Evolutionary conservation across 2,797 vertebrate species (phyloP).

Genomic region (Anableps anableps): DNA sequence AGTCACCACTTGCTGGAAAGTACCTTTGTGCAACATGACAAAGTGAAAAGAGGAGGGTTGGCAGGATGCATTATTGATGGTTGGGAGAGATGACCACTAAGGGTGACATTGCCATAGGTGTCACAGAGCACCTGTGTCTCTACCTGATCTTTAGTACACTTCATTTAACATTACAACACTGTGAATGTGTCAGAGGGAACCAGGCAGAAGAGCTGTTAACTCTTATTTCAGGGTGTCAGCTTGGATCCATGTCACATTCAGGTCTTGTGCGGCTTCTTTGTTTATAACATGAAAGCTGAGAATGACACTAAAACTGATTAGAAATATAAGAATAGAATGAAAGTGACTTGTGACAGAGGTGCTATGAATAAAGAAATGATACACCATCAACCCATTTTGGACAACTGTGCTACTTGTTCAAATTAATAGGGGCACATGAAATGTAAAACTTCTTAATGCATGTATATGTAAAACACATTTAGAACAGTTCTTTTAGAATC

Average conservation of each 20-base stretch:
- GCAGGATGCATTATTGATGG: constrained; percentile 38
- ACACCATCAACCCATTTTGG: too few relatives aligned
- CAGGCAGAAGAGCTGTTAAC: constrained; percentile 68
- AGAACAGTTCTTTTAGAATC: not conserved
- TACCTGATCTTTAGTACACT: constrained; percentile 58
- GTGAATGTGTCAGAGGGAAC: constrained; percentile 67
- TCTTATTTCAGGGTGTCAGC: constrained; percentile 76
- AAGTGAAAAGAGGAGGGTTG: constrained; percentile 39
- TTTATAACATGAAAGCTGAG: constrained; percentile 48
- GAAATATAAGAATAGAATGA: constrained; percentile 16
- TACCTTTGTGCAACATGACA: constrained; percentile 49
- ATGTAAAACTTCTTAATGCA: not conserved
- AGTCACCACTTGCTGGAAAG: constrained; percentile 47
- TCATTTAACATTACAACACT: constrained; percentile 74
- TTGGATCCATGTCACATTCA: constrained; percentile 65
- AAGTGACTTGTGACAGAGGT: constrained; percentile 17
- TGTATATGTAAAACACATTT: not conserved
- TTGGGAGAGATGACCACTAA: constrained; percentile 36
- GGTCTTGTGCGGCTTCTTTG: constrained; percentile 50
- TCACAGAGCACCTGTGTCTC: constrained; percentile 64
- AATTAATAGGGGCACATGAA: not conserved
- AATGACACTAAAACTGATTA: constrained; percentile 37
- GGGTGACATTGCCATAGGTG: constrained; percentile 47
- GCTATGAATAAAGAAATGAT: not conserved
- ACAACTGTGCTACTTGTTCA: too few relatives aligned